A percentile compares a stretch with the other conserved stretches of the same genome.
These are phyloP conservation scores for Microcebus jonahi DNA, from an alignment of 2,113 vertebrate genomes.

Conservation along the genomic window DNA sequence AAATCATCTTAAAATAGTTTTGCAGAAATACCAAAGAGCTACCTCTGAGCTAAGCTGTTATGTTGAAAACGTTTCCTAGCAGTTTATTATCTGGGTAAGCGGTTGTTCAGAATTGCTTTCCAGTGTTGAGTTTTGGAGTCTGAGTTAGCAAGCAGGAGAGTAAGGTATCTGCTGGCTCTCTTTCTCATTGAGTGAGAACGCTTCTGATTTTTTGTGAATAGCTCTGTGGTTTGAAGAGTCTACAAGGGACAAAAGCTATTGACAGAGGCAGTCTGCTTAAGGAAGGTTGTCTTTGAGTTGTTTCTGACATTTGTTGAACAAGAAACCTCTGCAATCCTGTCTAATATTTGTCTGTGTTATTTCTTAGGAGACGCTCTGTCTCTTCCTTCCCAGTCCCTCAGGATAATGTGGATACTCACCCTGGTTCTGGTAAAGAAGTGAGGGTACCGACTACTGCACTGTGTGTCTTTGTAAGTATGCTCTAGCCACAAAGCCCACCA, in stretches of 20 bases:
- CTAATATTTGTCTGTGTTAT: slow-evolving; percentile 69
- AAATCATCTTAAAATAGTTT: background rate
- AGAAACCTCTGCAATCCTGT: background rate
- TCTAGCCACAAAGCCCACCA: background rate
- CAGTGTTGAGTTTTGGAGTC: background rate
- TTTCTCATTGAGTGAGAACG: background rate
- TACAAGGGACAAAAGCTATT: background rate
- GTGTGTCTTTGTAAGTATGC: slow-evolving; percentile 94
- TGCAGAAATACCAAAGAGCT: background rate
- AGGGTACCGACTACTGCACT: slow-evolving; percentile 93
- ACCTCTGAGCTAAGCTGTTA: background rate
- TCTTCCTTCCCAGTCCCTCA: slow-evolving; percentile 89
- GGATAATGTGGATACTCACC: slow-evolving; percentile 86
- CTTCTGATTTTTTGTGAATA: background rate
- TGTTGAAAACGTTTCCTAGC: background rate
- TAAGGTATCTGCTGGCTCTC: background rate
- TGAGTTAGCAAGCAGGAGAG: background rate
- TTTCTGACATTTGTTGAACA: background rate
- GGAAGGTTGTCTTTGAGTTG: background rate
- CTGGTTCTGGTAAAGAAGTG: slow-evolving; percentile 90
- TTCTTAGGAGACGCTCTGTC: slow-evolving; percentile 90
- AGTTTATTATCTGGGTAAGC: background rate
- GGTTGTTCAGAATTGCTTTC: background rate
- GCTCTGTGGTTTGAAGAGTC: background rate
- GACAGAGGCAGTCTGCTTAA: background rate